Base-by-base conservation (phyloP, 2,113 vertebrate species). In the Sander lucioperca region DNA sequence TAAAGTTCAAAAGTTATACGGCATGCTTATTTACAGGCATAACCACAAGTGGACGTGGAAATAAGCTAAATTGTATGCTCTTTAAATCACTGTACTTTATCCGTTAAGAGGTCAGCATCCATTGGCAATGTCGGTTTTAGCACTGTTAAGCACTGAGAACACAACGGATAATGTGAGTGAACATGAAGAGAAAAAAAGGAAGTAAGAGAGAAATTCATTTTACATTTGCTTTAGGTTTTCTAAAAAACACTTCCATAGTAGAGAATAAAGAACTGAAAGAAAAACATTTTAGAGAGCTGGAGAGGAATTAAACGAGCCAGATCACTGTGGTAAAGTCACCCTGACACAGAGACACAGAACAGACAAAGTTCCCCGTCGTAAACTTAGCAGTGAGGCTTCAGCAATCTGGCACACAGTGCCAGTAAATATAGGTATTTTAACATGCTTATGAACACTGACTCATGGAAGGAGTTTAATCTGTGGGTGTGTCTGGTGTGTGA, bases 291-390 rank as follows among this genome's bases (percentile, higher is more conserved):
- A 36, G 73, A 89, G 56, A 19, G 25, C 66, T 77, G 68, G 45
- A 89, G 73, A 68, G 56, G 76, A 72, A 89, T 88, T 3, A 92
- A 90, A 91, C 2, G 85, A 91, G 83, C 89, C 92, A 92, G 91
- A 90, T 91, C 82, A 82, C 85, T 84, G 83, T 87, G 79, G 87
- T 93, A 95, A 94, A 94, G 92, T 95, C 91, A 92, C 80, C 53
- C 78, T 95, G 94, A 95, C 94, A 94, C 82, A 85, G 58, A 88
- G 92, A 93, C 92, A 92, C 80, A 92, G 89, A 92, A 81, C 93
- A 94, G 92, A 91, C 82, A 83, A 87, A 80, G 85, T 83, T 87
- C 86, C 75, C 62, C 76, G 89, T 90, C 68, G 73, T 94, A 93
- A 94, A 93, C 74, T 70, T 84, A 76, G 79, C 78, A 88, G 81